These are phyloP conservation scores for Hephaestus fuliginosus DNA, from an alignment of 2,797 vertebrate species.

Conservation along the genomic window DNA sequence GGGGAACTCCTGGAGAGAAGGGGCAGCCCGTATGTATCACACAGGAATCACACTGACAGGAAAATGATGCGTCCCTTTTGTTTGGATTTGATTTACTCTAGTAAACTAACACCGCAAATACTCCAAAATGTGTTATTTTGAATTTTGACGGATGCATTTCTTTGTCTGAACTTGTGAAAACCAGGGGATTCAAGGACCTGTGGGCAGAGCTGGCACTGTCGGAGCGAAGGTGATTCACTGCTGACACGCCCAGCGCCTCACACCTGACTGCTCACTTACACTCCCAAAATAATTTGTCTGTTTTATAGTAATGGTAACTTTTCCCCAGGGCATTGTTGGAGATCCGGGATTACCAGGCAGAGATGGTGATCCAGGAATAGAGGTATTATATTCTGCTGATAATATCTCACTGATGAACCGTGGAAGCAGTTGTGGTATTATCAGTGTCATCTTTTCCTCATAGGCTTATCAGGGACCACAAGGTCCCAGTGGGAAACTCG, in stretches of 20 bases:
- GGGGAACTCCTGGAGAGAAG: slow-evolving; percentile 83
- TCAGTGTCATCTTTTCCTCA: slow-evolving; percentile 15
- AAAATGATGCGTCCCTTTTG: not conserved
- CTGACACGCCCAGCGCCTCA: not conserved
- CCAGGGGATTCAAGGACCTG: slow-evolving; percentile 83
- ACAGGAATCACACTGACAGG: not conserved
- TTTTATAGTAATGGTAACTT: slow-evolving; percentile 23
- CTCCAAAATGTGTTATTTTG: not conserved
- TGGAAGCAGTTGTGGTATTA: slow-evolving; percentile 1
- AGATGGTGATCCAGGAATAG: slow-evolving; percentile 87
- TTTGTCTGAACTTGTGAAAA: slow-evolving; percentile 45
- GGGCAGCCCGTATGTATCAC: slow-evolving; percentile 84
- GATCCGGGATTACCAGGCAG: slow-evolving; percentile 86
- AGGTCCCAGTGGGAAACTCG: slow-evolving; percentile 80
- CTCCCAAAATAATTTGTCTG: slow-evolving; percentile 7
- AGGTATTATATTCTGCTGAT: slow-evolving; percentile 75
- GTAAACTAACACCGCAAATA: not conserved
- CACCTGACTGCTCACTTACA: not conserved
- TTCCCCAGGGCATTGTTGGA: slow-evolving; percentile 86
- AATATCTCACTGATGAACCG: not conserved
- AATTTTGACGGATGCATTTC: not conserved
- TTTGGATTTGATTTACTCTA: not conserved
- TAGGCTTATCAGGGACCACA: slow-evolving; percentile 91
- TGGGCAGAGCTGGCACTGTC: slow-evolving; percentile 77
- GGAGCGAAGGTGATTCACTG: slow-evolving; percentile 82